Conservation (phyloP, 1,140 invertebrate species). For the Grapholita molesta region DNA sequence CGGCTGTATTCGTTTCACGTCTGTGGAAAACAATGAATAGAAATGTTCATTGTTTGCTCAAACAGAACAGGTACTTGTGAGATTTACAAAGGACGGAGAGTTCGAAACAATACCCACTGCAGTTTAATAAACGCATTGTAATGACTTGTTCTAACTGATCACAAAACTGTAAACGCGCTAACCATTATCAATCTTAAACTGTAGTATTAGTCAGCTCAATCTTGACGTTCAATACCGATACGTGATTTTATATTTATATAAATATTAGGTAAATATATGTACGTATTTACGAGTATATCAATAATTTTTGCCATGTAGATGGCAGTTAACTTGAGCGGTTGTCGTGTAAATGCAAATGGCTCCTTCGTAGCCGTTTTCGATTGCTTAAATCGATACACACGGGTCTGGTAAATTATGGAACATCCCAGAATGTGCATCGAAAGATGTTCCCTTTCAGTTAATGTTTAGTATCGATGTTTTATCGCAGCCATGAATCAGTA, state of each 20-base stretch:
- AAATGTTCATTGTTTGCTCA: slow-evolving; percentile 1
- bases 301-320: not conserved
- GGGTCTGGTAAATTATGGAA: not conserved
- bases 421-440: not conserved
- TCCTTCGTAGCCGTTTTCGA: not conserved
- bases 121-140: not conserved
- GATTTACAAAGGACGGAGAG: not conserved
- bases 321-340: not conserved
- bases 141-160: not conserved
- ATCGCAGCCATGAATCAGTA: not conserved
- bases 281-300: too few species aligned
- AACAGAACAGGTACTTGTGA: not conserved
- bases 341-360: not conserved
- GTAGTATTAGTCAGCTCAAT: too few species aligned
- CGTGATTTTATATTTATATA: not conserved
- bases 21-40: slow-evolving; percentile 2
- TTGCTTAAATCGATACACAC: not conserved
- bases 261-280: too few species aligned
- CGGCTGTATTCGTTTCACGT: not conserved
- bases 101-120: not conserved
- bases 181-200: not conserved
- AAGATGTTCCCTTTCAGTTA: not conserved
- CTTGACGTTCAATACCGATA: not conserved
- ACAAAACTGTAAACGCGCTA: not conserved
- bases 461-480: not conserved